Base-by-base conservation (phyloP, 2,888 invertebrate genomes). In the Sesia apiformis region DNA sequence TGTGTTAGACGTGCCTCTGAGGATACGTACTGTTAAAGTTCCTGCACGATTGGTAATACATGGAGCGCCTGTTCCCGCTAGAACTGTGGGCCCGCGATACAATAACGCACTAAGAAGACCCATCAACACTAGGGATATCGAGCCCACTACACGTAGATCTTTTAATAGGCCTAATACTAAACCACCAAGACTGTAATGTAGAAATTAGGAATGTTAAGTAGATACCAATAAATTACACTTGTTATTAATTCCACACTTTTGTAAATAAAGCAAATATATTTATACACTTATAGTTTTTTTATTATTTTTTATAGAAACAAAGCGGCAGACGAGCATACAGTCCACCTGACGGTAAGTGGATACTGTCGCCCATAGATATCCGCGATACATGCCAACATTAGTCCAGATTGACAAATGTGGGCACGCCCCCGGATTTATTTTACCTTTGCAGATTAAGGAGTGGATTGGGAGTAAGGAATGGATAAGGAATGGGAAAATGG, bases 101-200 rank as follows among this genome's bases (percentile, higher is more conserved):
- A 58, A 67, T 4, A 74, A 74, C 65, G 74, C 68, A 43, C 40
- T 63, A 38, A 59, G 58, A 52, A 58, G 56, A 39, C 65, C 73
- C 38, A 63, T 61, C 5, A 69, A 69, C 49, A 55, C 62, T 6
- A 76, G 76, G 62, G 82, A 84, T 51, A 66, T 70, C 39, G 87
- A 87, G 69, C 75, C 76, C 0, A 82, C 82, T 23, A 86, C 86
- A 0, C 75, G 80, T 40, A 77, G 74, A 43, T 77, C 86, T 1
- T 69, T 79, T 50, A 67, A 63, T 39, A 72, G 73, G 55, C 72
- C 80, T 7, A 71, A 67, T 42, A 79, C 67, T 3, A 82, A 78
- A 56, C 82, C 81, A 5, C 85, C 84, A 58, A 78, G 72, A 60
- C 53, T 76, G 59, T 53, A 64, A 66, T 76, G 59, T 53, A 64